These are phyloP conservation scores for Cephalophus harveyi DNA, from an alignment of 2,113 vertebrate genomes.

Conservation along the genomic window DNA sequence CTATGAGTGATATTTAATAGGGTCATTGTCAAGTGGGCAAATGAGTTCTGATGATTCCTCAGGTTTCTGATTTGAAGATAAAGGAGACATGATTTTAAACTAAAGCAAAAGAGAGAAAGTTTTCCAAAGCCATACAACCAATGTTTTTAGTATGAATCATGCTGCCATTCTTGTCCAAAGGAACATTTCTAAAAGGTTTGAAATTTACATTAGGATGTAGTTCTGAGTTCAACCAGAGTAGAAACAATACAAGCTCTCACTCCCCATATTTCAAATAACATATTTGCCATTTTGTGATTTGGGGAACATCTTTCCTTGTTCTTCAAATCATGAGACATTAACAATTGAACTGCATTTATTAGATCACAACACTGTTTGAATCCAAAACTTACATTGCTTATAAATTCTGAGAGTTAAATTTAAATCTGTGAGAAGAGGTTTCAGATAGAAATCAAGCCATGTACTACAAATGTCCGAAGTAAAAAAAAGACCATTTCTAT, in stretches of 20 bases:
- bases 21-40: not conserved
- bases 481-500: not conserved
- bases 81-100: not conserved
- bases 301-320: not conserved
- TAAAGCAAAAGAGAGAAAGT: not conserved
- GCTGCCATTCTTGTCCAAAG: not conserved
- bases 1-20: accelerated
- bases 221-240: not conserved
- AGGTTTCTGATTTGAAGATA: not conserved
- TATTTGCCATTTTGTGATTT: not conserved
- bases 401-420: not conserved
- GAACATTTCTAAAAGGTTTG: not conserved
- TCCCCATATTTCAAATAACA: not conserved
- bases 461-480: not conserved
- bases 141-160: not conserved
- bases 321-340: not conserved
- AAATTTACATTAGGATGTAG: not conserved
- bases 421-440: not conserved
- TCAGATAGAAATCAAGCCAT: not conserved
- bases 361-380: not conserved
- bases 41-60: not conserved
- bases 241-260: not conserved
- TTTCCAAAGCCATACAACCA: not conserved
- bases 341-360: not conserved
- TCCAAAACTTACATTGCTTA: not conserved